Base-by-base conservation (phyloP, 2,888 invertebrate genomes). In the Dasysyrphus albostriatus region DNA sequence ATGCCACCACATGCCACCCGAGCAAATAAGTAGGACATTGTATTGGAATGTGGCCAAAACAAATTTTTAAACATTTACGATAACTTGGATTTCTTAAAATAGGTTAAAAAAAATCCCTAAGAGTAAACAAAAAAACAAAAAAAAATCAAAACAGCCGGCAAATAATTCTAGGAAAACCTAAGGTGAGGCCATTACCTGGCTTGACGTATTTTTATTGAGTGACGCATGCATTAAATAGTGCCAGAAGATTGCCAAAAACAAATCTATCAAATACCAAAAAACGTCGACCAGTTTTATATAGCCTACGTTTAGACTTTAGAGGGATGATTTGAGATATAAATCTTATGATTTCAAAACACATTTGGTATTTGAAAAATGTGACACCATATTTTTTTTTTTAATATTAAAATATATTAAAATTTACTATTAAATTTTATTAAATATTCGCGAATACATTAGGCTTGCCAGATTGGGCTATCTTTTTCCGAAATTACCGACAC, bases 41-140 rank as follows among this genome's bases (percentile, higher is more conserved):
- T 72, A 61, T 87, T 87, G 87, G 87, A 87, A 42, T 83, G 12
- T 49, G 75, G 78, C 87, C 87, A 87, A 87, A 83, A 65, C 47
- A 75, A 78, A 78, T 83, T 74, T 61, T 58, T 16, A 58, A 83
- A 79, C 72, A 87, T 79, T 79, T 65, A 69, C 74, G 70, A 59
- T 75, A 72, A 78, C 73, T 70, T 78, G 58, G 65, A 39, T 75
- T 79, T 70, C 58, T 82, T 74, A 73, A 78, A 82, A 82, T 82
- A 32, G 47, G 82, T 47, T 16, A 29, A 61, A 37, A 49, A 34
- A 32, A 5, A 19, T 72, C 75, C 76, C 59, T 67, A 59, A 16
- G 37, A 37, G 34, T 58, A 24, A 29, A 24, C n/a, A 24, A 61
- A 80, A 72, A 75, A 65, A 39, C 42, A 72, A 75, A 70, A 76